Conservation (phyloP, 2,113 vertebrate genomes). For the Hipposideros armiger region DNA sequence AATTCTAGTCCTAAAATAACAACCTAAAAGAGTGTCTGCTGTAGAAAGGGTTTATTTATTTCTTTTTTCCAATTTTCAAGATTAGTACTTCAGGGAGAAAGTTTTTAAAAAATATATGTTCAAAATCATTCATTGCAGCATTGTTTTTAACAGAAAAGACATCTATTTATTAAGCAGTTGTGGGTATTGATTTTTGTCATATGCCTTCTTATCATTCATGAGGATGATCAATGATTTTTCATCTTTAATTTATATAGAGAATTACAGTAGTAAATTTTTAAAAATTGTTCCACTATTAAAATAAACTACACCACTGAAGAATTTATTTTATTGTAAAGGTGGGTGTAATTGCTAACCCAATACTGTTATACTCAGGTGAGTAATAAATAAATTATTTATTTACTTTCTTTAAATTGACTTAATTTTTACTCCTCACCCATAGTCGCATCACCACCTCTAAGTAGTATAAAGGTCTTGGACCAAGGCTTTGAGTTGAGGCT, state of each 20-base stretch:
- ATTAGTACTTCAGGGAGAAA: neutral
- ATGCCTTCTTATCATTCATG: neutral
- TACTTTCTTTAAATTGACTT: neutral
- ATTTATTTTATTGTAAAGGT: constrained; percentile 24
- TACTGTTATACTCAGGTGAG: neutral
- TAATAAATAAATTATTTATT: neutral
- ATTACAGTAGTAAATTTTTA: neutral
- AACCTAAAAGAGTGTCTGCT: neutral
- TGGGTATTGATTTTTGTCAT: neutral
- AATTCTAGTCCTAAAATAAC: constrained; percentile 13
- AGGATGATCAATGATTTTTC: neutral
- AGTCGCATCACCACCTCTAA: fast-evolving
- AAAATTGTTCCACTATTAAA: neutral
- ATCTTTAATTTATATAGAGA: neutral
- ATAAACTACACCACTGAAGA: neutral
- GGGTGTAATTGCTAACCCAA: neutral
- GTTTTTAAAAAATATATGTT: neutral
- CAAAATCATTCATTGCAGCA: neutral
- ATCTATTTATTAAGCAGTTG: neutral
- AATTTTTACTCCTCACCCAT: neutral
- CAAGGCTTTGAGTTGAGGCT: neutral
- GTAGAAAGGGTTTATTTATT: neutral
- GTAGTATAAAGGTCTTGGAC: neutral
- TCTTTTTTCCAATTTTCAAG: neutral
- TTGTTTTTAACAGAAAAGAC: neutral